Percentiles rank a stretch among this genome's conserved stretches.
These are phyloP conservation scores for Scolopax bukidnonensis DNA, from an alignment of 2,797 vertebrate genomes.

Conservation along the genomic window DNA sequence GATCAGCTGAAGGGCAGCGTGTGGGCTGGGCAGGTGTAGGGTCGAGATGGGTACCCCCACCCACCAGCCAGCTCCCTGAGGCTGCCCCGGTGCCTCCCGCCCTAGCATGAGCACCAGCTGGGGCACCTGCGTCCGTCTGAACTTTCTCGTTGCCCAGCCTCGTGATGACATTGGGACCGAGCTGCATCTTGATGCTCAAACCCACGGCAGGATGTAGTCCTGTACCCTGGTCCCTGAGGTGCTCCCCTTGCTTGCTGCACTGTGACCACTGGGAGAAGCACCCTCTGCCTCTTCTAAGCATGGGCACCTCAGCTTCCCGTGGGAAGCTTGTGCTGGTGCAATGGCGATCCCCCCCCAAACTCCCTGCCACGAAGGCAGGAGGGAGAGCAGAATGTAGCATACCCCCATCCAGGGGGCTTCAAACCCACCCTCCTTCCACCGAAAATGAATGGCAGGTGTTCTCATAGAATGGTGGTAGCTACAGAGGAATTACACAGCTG, in stretches of 20 bases:
- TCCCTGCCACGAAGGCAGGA: not conserved
- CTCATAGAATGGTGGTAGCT: not conserved
- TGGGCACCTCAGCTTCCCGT: fast-evolving
- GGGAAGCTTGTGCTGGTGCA: not conserved
- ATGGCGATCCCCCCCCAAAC: fast-evolving
- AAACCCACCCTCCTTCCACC: not conserved
- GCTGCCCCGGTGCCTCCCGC: not conserved
- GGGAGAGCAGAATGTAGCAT: not conserved
- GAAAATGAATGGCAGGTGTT: not conserved
- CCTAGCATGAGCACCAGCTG: fast-evolving
- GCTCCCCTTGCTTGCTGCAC: not conserved
- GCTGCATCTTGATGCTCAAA: not conserved
- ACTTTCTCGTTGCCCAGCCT: not conserved
- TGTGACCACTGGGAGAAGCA: fast-evolving
- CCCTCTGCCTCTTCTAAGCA: not conserved
- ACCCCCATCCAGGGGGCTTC: not conserved
- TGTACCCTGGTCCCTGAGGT: not conserved
- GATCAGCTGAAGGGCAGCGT: constrained; percentile 68
- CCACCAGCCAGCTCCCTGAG: not conserved
- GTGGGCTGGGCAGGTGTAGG: constrained; percentile 29
- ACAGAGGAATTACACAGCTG: not conserved
- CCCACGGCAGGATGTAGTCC: not conserved
- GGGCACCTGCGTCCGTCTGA: not conserved
- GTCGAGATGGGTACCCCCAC: not conserved
- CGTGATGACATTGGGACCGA: fast-evolving